Evolutionary conservation across 1,140 invertebrate species (phyloP), one percentile per base, ranked within the genome.

Genomic region (Parasteatoda tepidariorum): DNA sequence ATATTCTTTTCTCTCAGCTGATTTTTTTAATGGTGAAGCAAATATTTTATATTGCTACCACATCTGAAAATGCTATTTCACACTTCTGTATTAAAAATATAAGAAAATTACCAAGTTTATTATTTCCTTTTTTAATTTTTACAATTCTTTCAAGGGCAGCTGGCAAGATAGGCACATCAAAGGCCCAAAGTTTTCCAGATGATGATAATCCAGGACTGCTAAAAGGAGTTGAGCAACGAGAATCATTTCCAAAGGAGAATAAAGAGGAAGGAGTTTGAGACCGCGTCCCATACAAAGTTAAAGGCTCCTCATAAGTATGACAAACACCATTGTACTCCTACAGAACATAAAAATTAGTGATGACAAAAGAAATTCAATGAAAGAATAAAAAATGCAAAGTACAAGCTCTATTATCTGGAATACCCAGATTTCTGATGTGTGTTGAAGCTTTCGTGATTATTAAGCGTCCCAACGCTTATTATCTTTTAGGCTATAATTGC

Each of bases 141-240:
- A 93, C 91, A 71, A 89, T 90, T 78, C 90, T 87, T 88, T 93
- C 93, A 3, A 93, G 88, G 30, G 90, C 89, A 18, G 89, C 66
- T n/a, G 93, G 92, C 28, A 93, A 87, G 64, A 89, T 41, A 15
- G 81, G 74, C n/a, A 73, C 55, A 61, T 90, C 88, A 81, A 87
- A 88, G 18, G 86, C 87, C 85, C 88, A 89, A 55, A 87, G 85
- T 24, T 82, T 84, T 82, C 31, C 86, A 79, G 86, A 83, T 61
- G 83, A 84, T 38, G 87, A 86, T 30, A 75, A 31, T 26, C 68
- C 76, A 70, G 84, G 84, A 68, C 84, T 83, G 31, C 78, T 83
- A n/a, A 85, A 83, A 33, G 84, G 84, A 26, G 84, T 82, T 15
- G 84, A 85, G 26, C 71, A 73, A 7, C 78, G 64, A 18, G 84